Percentiles rank a stretch among this genome's conserved stretches.
phyloP scores from a whole-genome alignment of 1,140 invertebrate genomes.

The Drosophila sp. region DNA sequence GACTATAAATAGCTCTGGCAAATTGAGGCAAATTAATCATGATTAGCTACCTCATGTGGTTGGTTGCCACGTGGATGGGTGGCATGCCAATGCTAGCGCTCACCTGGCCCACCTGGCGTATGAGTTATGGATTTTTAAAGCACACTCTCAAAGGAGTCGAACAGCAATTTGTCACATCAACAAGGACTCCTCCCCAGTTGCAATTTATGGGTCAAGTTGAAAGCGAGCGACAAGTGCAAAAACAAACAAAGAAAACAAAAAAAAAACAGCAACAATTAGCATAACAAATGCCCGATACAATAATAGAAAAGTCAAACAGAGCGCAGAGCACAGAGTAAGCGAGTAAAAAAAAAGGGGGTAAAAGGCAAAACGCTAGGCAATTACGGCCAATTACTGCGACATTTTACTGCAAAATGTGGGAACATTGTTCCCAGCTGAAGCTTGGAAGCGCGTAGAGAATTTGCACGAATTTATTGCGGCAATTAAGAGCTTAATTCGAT shows the following conservation, averaged over 20 bases:
- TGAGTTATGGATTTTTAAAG: conserved; percentile 37
- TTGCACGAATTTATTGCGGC: conserved; percentile 74
- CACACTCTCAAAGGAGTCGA: conserved; percentile 43
- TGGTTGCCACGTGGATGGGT: conserved; percentile 25
- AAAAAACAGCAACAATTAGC: conserved; percentile 54
- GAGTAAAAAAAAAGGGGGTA: conserved; percentile 21
- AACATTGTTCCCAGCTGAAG: conserved; percentile 58
- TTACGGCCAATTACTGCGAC: conserved; percentile 72
- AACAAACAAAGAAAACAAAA: conserved; percentile 21
- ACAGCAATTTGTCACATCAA: conserved; percentile 54
- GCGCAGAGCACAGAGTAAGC: conserved; percentile 21
- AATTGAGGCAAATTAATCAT: conserved; percentile 81
- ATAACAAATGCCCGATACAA: conserved; percentile 49
- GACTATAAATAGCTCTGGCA: conserved; percentile 65
- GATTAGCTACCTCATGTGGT: conserved; percentile 53
- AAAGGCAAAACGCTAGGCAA: conserved; percentile 57
- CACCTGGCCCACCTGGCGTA: conserved; percentile 51
- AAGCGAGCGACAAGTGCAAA: conserved; percentile 45
- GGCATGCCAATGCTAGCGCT: not conserved
- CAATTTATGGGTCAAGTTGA: conserved; percentile 67
- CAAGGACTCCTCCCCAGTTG: not conserved
- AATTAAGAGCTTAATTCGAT: conserved; percentile 77
- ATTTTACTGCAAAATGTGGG: conserved; percentile 60
- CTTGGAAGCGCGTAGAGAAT: conserved; percentile 32
- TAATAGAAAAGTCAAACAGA: conserved; percentile 53